A percentile compares a stretch with the other conserved stretches of the same genome.
phyloP scores from a whole-genome alignment of 2,113 vertebrate species.

The Mola mola region DNA sequence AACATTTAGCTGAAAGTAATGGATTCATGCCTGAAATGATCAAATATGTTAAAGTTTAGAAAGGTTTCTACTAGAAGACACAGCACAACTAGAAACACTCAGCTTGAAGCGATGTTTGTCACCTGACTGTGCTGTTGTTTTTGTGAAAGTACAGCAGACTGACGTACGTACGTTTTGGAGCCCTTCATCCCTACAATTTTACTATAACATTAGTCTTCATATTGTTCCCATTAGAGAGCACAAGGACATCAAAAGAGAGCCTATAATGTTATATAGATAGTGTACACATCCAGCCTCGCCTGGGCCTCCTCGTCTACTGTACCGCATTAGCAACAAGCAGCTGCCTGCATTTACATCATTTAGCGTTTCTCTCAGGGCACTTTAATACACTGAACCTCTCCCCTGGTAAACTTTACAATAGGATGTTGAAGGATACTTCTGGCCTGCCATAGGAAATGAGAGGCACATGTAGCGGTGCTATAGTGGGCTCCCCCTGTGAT shows the following conservation, averaged over 20 bases:
- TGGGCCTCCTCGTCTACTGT: slow-evolving; percentile 87
- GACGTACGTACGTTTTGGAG: no score
- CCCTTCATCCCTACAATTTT: slow-evolving; percentile 86
- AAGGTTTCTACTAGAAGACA: no score
- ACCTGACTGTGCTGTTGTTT: slow-evolving; percentile 1
- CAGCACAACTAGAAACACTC: neutral
- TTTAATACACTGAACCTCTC: slow-evolving; percentile 87
- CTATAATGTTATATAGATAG: slow-evolving; percentile 91
- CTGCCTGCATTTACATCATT: slow-evolving; percentile 90
- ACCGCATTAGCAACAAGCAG: slow-evolving; percentile 89
- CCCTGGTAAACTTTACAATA: slow-evolving; percentile 88
- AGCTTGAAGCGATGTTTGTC: neutral
- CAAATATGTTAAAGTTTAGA: neutral
- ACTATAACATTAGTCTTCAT: slow-evolving; percentile 91
- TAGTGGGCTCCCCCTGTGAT: slow-evolving; percentile 54
- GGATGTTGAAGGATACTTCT: slow-evolving; percentile 83
- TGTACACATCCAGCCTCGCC: slow-evolving; percentile 85
- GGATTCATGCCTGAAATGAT: neutral
- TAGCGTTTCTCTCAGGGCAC: slow-evolving; percentile 84
- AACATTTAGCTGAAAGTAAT: neutral
- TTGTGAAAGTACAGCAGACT: slow-evolving; percentile 11
- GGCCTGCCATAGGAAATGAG: slow-evolving; percentile 87
- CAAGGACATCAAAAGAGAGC: slow-evolving; percentile 90
- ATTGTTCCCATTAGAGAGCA: slow-evolving; percentile 94
- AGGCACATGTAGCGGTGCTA: slow-evolving; percentile 74